phyloP scores from a whole-genome alignment of 2,797 vertebrate genomes.

The Cichlasoma orientale region DNA sequence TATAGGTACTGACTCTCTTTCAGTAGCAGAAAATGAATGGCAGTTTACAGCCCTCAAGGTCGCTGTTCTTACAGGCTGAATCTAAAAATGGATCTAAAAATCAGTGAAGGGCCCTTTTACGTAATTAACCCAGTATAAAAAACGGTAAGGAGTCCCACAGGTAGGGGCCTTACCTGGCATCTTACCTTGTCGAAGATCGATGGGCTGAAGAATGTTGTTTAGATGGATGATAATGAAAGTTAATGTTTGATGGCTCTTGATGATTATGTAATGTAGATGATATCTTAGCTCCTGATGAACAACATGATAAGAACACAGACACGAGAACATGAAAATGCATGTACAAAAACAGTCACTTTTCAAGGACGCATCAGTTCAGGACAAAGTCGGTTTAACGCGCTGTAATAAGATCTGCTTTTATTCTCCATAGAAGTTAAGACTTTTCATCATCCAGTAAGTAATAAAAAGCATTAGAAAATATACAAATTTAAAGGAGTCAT shows the following conservation, averaged over 20 bases:
- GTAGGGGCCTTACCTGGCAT: slow-evolving; percentile 12
- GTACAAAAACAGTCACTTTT: slow-evolving; percentile 37
- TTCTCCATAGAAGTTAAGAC: slow-evolving; percentile 13
- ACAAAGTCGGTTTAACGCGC: slow-evolving; percentile 11
- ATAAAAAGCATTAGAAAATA: slow-evolving; percentile 15
- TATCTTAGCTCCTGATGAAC: slow-evolving; percentile 55
- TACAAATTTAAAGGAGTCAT: slow-evolving; percentile 27
- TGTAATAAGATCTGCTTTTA: slow-evolving; percentile 19
- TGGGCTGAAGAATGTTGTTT: slow-evolving; percentile 48
- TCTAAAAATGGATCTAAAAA: neutral
- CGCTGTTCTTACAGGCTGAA: neutral
- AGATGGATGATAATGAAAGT: slow-evolving; percentile 53
- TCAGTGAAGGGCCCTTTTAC: neutral
- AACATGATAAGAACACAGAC: slow-evolving; percentile 48
- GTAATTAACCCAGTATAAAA: neutral
- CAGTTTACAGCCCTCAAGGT: neutral
- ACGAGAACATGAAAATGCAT: slow-evolving; percentile 49
- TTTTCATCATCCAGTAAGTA: slow-evolving; percentile 21
- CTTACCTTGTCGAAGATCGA: slow-evolving; percentile 73
- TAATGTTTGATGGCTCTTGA: slow-evolving; percentile 58
- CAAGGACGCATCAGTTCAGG: slow-evolving; percentile 7
- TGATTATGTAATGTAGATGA: slow-evolving; percentile 47
- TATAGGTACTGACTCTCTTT: neutral
- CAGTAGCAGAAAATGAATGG: neutral
- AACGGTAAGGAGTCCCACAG: neutral